phyloP scores from a whole-genome alignment of 2,797 vertebrate genomes.

The Gila robusta region DNA sequence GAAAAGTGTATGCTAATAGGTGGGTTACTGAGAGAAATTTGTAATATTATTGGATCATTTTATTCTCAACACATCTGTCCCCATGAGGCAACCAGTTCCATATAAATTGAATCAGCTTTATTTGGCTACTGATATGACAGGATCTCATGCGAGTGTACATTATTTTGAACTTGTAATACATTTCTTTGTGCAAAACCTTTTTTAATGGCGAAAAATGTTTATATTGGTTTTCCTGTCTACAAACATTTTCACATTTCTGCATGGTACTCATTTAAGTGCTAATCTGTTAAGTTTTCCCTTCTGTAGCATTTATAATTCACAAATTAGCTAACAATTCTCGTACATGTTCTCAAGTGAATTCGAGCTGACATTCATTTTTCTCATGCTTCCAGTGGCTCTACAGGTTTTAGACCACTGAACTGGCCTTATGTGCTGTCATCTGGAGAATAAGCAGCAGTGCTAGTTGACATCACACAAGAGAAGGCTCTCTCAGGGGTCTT shows the following conservation, averaged over 20 bases:
- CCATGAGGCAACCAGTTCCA: background rate
- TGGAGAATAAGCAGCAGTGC: conserved; percentile 37
- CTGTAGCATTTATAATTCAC: background rate
- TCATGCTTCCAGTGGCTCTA: conserved; percentile 1
- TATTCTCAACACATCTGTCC: no score
- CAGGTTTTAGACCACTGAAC: conserved; percentile 41
- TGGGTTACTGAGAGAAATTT: background rate
- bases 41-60: no score
- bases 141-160: background rate
- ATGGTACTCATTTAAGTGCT: conserved; percentile 3
- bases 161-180: background rate
- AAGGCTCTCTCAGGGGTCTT: conserved; percentile 49
- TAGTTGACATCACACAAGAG: conserved; percentile 56
- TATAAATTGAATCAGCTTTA: background rate
- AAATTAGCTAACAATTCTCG: background rate
- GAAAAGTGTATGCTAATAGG: background rate
- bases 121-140: background rate
- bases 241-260: conserved; percentile 2
- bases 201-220: background rate
- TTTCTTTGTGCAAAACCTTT: background rate
- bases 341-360: background rate
- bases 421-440: conserved; percentile 44
- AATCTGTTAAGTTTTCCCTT: background rate
- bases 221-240: background rate
- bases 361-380: background rate